Evolutionary conservation across 2,113 vertebrate species (phyloP).

Genomic region (Aramus guarauna): DNA sequence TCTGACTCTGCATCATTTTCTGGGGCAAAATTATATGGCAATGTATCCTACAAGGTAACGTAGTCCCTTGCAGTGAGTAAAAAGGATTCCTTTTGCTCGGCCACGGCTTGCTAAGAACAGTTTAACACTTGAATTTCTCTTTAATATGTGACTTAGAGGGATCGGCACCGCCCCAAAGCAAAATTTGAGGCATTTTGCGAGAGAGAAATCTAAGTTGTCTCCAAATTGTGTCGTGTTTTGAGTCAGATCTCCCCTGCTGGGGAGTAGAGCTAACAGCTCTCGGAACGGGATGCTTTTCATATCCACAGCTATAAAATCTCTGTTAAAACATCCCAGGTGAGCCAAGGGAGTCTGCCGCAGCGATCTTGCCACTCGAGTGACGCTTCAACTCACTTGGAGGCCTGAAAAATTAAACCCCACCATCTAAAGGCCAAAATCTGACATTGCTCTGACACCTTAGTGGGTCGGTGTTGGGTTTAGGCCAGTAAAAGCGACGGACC

Average conservation of each 20-base stretch:
- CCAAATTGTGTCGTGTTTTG: background rate
- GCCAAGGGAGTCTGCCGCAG: fast-evolving
- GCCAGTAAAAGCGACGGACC: too few relatives aligned
- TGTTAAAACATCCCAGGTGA: background rate
- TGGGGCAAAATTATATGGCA: background rate
- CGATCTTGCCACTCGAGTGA: fast-evolving
- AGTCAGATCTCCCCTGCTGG: background rate
- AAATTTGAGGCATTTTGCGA: background rate
- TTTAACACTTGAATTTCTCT: background rate
- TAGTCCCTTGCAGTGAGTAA: background rate
- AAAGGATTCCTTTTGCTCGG: background rate
- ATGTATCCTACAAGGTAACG: slow-evolving; percentile 39
- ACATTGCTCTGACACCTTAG: background rate
- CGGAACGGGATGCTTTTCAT: fast-evolving
- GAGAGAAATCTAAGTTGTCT: background rate
- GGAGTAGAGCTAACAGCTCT: background rate
- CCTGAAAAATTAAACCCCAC: background rate
- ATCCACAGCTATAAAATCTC: background rate
- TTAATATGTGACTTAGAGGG: background rate
- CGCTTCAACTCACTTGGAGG: background rate
- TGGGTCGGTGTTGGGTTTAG: background rate
- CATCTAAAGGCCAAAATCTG: background rate
- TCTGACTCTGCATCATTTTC: background rate
- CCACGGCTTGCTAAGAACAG: background rate
- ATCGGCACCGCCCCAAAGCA: background rate